Evolutionary conservation across 1,140 invertebrate genomes (phyloP), one percentile per base, ranked within the genome.

Genomic region (Gonatopus flavifemur): DNA sequence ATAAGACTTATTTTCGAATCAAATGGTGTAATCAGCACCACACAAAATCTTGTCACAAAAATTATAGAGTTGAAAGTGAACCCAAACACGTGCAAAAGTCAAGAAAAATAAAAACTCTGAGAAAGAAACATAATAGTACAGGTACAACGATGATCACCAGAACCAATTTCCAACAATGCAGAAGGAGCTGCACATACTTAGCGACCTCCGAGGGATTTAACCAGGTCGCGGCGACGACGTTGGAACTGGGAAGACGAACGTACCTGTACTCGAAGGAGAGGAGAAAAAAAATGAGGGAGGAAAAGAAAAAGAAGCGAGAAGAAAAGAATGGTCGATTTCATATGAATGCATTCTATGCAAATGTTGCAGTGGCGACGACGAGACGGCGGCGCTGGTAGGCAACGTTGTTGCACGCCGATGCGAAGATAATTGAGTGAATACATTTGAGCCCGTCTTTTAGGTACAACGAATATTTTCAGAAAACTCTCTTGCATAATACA

Each of bases 321-420:
- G 24, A 40, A 21, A 64, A 61, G 58, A 62, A 54, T 53, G 57
- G 50, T 62, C 55, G 64, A 61, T 62, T 62, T 62, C 59, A 61
- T 62, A 61, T 61, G 59, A 62, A 62, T 62, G 59, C 59, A 45
- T 62, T 61, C 55, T 53, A 61, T 62, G 59, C 50, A 62, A 66
- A 62, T 59, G 51, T 43, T 46, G 45, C 37, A 45, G 32, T 18
- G 43, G 43, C 28, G 42, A 24, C 20, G 32, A n/a, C 13, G 25
- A 32, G 25, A 1, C 24, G 25, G 24, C 8, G 25, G 10, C 7
- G 20, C 15, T 24, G 36, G 32, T 21, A 47, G 20, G 39, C 32
- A 9, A 15, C 15, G 46, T 31, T 31, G 40, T 39, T 36, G 59
- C 24, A 49, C 56, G 53, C 32, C 52, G 59, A 64, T 59, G 59